Conservation (phyloP, 2,888 invertebrate genomes). For the Scrobipalpa atriplicella region DNA sequence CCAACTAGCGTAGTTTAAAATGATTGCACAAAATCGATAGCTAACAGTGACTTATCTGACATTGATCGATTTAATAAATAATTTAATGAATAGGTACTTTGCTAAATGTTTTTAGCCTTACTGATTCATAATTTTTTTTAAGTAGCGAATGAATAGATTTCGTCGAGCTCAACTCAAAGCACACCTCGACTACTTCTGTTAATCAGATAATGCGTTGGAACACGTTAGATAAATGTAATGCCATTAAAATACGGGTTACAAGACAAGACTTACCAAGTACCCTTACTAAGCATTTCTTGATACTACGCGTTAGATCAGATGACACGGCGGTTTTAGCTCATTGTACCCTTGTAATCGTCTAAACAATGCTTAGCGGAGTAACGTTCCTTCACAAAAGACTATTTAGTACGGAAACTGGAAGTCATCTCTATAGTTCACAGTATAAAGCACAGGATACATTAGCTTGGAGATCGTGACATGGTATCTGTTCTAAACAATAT, state of each 20-base stretch:
- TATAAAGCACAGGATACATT: slow-evolving; percentile 13
- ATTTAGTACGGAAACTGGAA: slow-evolving; percentile 52
- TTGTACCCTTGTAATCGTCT: slow-evolving; percentile 42
- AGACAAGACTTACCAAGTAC: slow-evolving; percentile 34
- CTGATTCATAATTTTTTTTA: slow-evolving; percentile 27
- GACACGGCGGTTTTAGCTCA: slow-evolving; percentile 51
- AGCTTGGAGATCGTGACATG: slow-evolving; percentile 2
- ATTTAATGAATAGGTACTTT: slow-evolving; percentile 39
- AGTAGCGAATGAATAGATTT: background rate
- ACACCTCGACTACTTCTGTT: slow-evolving; percentile 1
- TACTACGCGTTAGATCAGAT: slow-evolving; percentile 47
- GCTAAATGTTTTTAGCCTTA: slow-evolving; percentile 41
- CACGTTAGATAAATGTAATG: slow-evolving; percentile 13
- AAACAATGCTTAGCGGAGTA: slow-evolving; percentile 53
- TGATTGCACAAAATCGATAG: slow-evolving; percentile 43
- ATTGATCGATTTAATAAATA: slow-evolving; percentile 39
- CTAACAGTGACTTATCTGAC: slow-evolving; percentile 42
- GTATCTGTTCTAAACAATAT: slow-evolving; percentile 18
- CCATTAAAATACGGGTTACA: slow-evolving; percentile 18
- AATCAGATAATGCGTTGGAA: slow-evolving; percentile 17
- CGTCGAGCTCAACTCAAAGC: background rate
- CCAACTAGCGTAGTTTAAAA: slow-evolving; percentile 20
- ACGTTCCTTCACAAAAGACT: slow-evolving; percentile 43
- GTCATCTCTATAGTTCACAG: slow-evolving; percentile 44
- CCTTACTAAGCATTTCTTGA: slow-evolving; percentile 41